A percentile compares a stretch with the other conserved stretches of the same genome.
These are phyloP conservation scores for Ianthella basta DNA, from an alignment of 37 sponge, comb jelly and placozoan species.

Conservation along the genomic window DNA sequence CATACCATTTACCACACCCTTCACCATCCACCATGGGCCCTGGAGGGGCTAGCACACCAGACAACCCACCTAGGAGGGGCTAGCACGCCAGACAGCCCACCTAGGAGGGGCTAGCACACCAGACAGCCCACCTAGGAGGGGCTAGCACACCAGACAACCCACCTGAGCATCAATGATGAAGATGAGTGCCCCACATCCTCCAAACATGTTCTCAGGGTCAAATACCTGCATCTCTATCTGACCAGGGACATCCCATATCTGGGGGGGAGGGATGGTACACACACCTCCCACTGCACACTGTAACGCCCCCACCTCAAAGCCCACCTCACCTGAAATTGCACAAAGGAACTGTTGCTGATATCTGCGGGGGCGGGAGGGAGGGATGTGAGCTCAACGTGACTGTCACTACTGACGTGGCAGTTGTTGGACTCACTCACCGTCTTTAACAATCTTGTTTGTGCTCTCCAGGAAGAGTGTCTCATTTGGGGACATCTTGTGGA, in stretches of 20 bases:
- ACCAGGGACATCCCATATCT: slow-evolving; percentile 99
- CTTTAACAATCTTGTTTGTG: slow-evolving; percentile 95
- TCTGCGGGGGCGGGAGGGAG: slow-evolving; percentile 32
- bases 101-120: no score
- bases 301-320: neutral
- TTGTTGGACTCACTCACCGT: slow-evolving; percentile 32
- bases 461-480: slow-evolving; percentile 97
- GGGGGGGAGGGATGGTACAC: neutral
- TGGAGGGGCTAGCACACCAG: no score
- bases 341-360: slow-evolving; percentile 93
- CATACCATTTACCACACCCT: no score
- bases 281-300: neutral
- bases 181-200: slow-evolving; percentile 83
- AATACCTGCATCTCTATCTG: slow-evolving; percentile 91
- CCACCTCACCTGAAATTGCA: slow-evolving; percentile 87
- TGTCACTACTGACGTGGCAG: no score
- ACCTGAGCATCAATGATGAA: slow-evolving; percentile 95
- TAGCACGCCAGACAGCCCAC: slow-evolving; percentile 23
- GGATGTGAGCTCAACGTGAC: no score
- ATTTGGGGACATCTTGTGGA: slow-evolving; percentile 98
- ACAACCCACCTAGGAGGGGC: neutral
- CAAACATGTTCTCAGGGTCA: slow-evolving; percentile 94
- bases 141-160: neutral
- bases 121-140: neutral
- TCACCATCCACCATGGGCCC: no score